Conservation (phyloP, 2,888 invertebrate genomes). For the Dendrolimus pini region DNA sequence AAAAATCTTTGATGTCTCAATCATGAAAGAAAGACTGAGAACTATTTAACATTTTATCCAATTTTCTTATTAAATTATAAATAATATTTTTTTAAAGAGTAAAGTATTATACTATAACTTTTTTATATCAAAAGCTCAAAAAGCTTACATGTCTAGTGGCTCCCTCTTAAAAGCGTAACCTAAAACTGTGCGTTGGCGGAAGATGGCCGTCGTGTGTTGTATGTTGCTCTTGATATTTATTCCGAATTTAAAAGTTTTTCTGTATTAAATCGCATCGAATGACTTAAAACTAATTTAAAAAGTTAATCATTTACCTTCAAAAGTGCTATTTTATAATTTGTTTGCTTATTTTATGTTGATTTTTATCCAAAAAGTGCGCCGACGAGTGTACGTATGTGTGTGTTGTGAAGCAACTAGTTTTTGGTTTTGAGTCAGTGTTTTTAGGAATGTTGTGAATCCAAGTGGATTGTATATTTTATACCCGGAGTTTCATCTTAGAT, state of each 20-base stretch:
- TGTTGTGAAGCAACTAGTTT: constrained; percentile 60
- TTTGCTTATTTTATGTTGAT: constrained; percentile 34
- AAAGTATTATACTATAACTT: neutral
- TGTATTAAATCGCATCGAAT: constrained; percentile 31
- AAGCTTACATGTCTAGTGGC: constrained; percentile 10
- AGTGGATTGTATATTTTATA: constrained; percentile 56
- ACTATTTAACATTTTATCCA: too few relatives aligned
- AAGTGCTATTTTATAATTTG: constrained; percentile 32
- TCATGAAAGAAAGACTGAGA: too few relatives aligned
- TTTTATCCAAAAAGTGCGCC: constrained; percentile 61
- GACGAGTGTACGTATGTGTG: constrained; percentile 50
- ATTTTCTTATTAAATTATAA: too few relatives aligned
- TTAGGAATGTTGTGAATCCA: constrained; percentile 70
- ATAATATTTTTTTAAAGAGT: neutral
- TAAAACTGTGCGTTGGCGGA: constrained; percentile 63
- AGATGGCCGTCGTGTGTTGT: constrained; percentile 72
- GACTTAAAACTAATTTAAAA: constrained; percentile 35
- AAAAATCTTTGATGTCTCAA: too few relatives aligned
- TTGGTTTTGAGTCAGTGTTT: constrained; percentile 47
- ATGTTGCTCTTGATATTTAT: constrained; percentile 68
- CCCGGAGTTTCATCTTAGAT: constrained; percentile 41
- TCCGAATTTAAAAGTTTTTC: constrained; percentile 59
- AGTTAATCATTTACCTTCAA: constrained; percentile 26
- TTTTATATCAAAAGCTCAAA: neutral
- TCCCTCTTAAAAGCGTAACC: constrained; percentile 54